Conservation (phyloP, 2,888 invertebrate species). For the Pterostichus madidus region DNA sequence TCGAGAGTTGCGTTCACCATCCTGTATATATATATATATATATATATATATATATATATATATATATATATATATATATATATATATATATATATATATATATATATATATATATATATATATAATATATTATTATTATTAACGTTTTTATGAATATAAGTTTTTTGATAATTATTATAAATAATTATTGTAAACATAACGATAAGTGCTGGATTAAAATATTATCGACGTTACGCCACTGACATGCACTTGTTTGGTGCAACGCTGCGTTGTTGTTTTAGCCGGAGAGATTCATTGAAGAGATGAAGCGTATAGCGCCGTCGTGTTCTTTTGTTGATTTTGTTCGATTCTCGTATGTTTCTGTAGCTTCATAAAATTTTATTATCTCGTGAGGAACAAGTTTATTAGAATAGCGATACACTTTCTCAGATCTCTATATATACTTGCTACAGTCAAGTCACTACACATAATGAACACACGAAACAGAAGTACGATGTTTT, state of each 20-base stretch:
- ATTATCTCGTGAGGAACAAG: slow-evolving; percentile 42
- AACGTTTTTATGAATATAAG: too few relatives aligned
- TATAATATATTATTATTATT: too few relatives aligned
- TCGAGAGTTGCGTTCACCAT: too few relatives aligned
- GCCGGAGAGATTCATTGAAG: slow-evolving; percentile 52
- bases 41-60: too few relatives aligned
- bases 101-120: too few relatives aligned
- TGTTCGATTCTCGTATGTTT: slow-evolving; percentile 47
- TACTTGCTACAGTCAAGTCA: background rate
- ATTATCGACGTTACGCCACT: slow-evolving; percentile 20
- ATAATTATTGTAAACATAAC: too few relatives aligned
- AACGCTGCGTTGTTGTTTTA: background rate
- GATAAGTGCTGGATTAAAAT: background rate
- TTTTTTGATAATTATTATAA: too few relatives aligned
- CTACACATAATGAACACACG: background rate
- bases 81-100: too few relatives aligned
- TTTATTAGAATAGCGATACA: slow-evolving; percentile 42
- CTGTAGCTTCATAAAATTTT: slow-evolving; percentile 47
- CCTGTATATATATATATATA: too few relatives aligned
- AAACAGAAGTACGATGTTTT: too few relatives aligned
- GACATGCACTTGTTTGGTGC: slow-evolving; percentile 15
- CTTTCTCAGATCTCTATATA: slow-evolving; percentile 12
- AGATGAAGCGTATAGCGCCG: slow-evolving; percentile 36
- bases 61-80: too few relatives aligned
- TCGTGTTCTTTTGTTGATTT: slow-evolving; percentile 49